Percentiles rank a stretch among this genome's conserved stretches.
These are phyloP conservation scores for Oophaga sylvatica DNA, from an alignment of 2,797 vertebrate species.

Conservation along the genomic window DNA sequence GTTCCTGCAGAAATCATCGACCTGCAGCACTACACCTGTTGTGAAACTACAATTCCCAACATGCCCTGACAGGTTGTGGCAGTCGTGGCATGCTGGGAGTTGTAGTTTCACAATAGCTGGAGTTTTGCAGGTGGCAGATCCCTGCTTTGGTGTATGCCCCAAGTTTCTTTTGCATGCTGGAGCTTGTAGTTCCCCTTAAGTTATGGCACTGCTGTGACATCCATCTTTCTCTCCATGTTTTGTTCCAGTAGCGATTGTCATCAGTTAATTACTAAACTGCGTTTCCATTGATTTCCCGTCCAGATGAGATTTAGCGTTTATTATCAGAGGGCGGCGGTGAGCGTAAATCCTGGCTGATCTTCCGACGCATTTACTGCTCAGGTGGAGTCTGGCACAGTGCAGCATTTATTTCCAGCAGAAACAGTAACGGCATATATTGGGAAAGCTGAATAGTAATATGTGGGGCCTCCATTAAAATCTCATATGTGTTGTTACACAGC, in stretches of 20 bases:
- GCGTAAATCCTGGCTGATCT: not conserved
- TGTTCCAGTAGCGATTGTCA: not conserved
- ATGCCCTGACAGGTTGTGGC: no score
- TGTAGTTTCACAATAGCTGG: no score
- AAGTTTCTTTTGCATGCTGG: not conserved
- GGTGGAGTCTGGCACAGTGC: not conserved
- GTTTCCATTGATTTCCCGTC: not conserved
- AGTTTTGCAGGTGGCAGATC: no score
- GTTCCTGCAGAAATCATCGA: no score
- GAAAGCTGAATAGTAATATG: not conserved
- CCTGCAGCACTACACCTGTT: no score
- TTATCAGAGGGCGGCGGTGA: not conserved
- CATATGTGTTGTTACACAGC: not conserved
- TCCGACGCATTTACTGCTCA: not conserved
- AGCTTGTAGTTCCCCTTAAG: not conserved
- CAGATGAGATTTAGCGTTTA: not conserved
- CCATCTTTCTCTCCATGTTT: not conserved
- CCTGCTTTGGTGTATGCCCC: not conserved
- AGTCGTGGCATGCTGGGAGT: no score
- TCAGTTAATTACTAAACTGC: not conserved
- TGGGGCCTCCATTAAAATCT: not conserved
- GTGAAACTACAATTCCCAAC: no score
- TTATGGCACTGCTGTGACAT: not conserved
- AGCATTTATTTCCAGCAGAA: not conserved
- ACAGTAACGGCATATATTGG: not conserved